A percentile compares a stretch with the other conserved stretches of the same genome.
phyloP scores from a whole-genome alignment of 2,113 vertebrate species.

The Carassius carassius region DNA sequence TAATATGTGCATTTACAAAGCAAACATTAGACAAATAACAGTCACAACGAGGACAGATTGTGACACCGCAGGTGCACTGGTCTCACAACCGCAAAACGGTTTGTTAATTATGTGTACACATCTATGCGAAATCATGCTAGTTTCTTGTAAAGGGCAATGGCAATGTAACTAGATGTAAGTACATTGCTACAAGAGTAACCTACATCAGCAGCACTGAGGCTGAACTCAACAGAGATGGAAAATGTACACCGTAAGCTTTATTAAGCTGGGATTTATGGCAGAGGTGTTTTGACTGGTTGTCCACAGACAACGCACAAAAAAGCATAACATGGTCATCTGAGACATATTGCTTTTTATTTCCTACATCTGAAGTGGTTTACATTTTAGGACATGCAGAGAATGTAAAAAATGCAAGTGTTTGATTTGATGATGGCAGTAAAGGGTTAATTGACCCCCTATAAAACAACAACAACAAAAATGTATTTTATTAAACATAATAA shows the following conservation, averaged over 20 bases:
- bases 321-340: neutral
- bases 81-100: neutral
- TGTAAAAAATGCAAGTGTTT: too few relatives aligned
- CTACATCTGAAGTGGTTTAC: neutral
- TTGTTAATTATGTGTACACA: neutral
- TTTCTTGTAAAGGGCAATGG: neutral
- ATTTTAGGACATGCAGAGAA: neutral
- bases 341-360: neutral
- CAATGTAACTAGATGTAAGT: neutral
- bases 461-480: too few relatives aligned
- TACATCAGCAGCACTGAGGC: neutral
- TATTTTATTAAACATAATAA: too few relatives aligned
- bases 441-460: too few relatives aligned
- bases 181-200: neutral
- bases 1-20: neutral
- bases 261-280: neutral
- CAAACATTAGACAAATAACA: slow-evolving; percentile 13
- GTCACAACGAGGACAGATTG: neutral
- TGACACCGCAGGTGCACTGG: slow-evolving; percentile 1
- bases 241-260: neutral
- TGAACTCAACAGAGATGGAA: neutral
- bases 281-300: neutral
- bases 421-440: too few relatives aligned
- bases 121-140: neutral
- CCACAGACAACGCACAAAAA: neutral